Evolutionary conservation across 2,113 vertebrate genomes (phyloP).

Genomic region (Hydropotes inermis): DNA sequence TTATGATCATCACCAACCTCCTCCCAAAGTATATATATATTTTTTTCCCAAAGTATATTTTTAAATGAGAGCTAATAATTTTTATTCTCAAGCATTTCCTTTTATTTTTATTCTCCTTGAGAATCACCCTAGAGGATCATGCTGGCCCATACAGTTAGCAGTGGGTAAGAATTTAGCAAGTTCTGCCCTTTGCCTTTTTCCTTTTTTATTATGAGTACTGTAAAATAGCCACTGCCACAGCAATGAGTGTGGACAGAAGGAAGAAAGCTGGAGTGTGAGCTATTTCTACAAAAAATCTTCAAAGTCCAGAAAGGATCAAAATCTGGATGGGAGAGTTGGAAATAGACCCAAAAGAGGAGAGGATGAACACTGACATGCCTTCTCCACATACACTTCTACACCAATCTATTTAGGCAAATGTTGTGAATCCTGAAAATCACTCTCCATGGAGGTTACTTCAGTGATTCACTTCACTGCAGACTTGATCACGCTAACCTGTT

Average conservation of each 20-base stretch:
- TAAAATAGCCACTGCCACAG: background rate
- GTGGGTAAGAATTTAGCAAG: background rate
- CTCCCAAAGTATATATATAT: slow-evolving; percentile 46
- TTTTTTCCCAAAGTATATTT: slow-evolving; percentile 54
- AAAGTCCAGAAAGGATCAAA: background rate
- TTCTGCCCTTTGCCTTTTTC: background rate
- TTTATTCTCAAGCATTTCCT: slow-evolving; percentile 55
- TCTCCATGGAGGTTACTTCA: background rate
- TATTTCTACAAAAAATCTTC: background rate
- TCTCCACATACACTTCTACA: background rate
- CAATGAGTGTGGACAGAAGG: background rate
- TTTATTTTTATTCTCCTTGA: slow-evolving; percentile 64
- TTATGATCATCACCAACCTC: slow-evolving; percentile 56
- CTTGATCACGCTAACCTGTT: background rate
- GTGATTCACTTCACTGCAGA: background rate
- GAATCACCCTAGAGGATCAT: slow-evolving; percentile 1
- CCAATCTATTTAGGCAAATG: background rate
- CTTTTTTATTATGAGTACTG: background rate
- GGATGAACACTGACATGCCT: background rate
- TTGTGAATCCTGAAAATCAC: background rate
- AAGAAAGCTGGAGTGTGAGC: background rate
- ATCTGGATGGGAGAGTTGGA: background rate
- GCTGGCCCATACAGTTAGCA: background rate
- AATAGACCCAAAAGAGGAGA: background rate
- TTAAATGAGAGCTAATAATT: slow-evolving; percentile 59